Conservation (phyloP, 2,888 invertebrate species). For the Colostygia pectinataria region DNA sequence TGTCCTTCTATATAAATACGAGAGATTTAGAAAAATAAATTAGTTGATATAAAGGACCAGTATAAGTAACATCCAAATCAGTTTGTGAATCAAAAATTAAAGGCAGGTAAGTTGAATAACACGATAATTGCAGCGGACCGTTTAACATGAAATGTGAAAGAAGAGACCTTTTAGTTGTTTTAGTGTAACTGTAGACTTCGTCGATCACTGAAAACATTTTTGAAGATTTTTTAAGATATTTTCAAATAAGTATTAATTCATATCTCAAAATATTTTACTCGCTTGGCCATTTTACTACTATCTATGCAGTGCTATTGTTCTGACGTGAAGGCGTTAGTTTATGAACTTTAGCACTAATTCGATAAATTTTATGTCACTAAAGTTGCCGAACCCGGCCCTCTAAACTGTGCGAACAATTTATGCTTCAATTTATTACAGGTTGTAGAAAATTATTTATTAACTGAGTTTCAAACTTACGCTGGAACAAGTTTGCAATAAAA, state of each 20-base stretch:
- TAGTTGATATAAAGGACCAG: constrained; percentile 13
- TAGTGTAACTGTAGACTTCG: too few species aligned
- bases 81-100: constrained; percentile 4
- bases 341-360: constrained; percentile 12
- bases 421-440: constrained; percentile 19
- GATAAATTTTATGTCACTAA: constrained; percentile 21
- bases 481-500: constrained; percentile 13
- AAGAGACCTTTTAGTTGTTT: too few species aligned
- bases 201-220: too few species aligned
- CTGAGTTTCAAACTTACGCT: constrained; percentile 7
- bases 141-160: too few species aligned
- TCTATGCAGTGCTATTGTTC: neutral
- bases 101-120: constrained; percentile 21
- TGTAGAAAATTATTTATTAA: constrained; percentile 16
- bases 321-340: constrained; percentile 4
- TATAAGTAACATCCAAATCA: constrained; percentile 8
- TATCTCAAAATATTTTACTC: too few species aligned
- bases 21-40: constrained; percentile 14
- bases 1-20: constrained; percentile 35
- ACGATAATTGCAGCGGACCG: too few species aligned
- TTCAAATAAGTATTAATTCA: too few species aligned
- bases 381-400: constrained; percentile 12
- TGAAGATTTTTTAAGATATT: too few species aligned
- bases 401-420: constrained; percentile 14
- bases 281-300: neutral